A percentile compares a stretch with the other conserved stretches of the same genome.
Evolutionary conservation across 2,113 vertebrate species (phyloP).

Genomic region (Nycticorax nycticorax): DNA sequence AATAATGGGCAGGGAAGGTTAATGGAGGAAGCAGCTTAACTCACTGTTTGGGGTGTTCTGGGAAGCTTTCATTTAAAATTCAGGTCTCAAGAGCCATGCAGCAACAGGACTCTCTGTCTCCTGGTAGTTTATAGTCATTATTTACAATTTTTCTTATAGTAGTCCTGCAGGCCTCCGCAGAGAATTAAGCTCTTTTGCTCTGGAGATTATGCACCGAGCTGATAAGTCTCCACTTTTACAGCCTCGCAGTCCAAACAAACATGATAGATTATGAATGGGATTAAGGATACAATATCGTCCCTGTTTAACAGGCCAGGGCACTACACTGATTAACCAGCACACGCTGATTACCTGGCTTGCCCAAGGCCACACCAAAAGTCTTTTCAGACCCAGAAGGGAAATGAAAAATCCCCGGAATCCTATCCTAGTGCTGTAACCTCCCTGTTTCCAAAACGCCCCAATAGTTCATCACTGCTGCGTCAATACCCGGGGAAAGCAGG

Average conservation of each 20-base stretch:
- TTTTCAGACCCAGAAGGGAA: neutral
- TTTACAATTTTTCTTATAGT: neutral
- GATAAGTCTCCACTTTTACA: neutral
- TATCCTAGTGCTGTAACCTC: neutral
- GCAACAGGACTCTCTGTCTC: neutral
- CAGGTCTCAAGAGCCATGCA: neutral
- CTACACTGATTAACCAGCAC: neutral
- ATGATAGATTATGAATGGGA: neutral
- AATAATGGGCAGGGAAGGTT: neutral
- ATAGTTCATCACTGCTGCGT: neutral
- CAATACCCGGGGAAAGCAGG: neutral
- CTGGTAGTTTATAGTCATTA: neutral
- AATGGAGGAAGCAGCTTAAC: neutral
- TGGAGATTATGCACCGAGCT: neutral
- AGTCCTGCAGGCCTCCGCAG: neutral
- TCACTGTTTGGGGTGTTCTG: neutral
- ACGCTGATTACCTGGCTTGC: accelerated
- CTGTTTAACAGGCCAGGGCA: neutral
- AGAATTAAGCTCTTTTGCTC: neutral
- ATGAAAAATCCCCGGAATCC: neutral
- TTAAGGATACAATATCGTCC: neutral
- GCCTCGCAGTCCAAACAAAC: neutral
- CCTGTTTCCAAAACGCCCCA: neutral
- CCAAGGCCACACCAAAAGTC: neutral
- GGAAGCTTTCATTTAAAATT: neutral